phyloP scores from a whole-genome alignment of 2,888 invertebrate species.

The Stramonita haemastoma region DNA sequence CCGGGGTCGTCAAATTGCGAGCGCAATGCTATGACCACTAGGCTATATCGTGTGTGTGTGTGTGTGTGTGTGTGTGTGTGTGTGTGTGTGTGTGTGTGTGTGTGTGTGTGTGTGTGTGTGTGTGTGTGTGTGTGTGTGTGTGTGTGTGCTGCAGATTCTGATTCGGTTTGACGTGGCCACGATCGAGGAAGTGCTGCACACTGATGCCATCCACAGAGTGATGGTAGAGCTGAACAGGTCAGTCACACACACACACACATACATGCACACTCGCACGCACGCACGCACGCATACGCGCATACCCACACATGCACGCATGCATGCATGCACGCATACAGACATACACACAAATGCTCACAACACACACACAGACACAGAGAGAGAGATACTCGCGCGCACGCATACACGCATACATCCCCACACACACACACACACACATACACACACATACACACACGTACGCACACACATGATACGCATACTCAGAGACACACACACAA shows the following conservation, averaged over 20 bases:
- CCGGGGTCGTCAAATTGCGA: no score
- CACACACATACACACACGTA: background rate
- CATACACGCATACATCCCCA: background rate
- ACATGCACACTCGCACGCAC: background rate
- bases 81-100: background rate
- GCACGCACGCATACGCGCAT: background rate
- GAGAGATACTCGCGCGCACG: background rate
- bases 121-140: background rate
- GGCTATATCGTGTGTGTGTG: background rate
- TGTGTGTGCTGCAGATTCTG: conserved; percentile 28
- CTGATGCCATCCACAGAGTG: background rate
- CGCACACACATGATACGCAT: background rate
- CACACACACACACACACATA: conserved; percentile 6
- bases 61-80: background rate
- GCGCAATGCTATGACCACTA: no score
- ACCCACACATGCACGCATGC: background rate
- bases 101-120: background rate
- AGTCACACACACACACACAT: background rate
- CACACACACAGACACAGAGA: background rate
- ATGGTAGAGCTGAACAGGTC: conserved; percentile 34
- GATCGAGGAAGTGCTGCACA: conserved; percentile 27
- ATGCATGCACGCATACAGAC: background rate
- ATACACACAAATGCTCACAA: conserved; percentile 4
- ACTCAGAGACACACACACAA: background rate
- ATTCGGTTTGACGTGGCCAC: conserved; percentile 27